phyloP scores from a whole-genome alignment of 2,797 vertebrate genomes.

The Fundulus diaphanus region DNA sequence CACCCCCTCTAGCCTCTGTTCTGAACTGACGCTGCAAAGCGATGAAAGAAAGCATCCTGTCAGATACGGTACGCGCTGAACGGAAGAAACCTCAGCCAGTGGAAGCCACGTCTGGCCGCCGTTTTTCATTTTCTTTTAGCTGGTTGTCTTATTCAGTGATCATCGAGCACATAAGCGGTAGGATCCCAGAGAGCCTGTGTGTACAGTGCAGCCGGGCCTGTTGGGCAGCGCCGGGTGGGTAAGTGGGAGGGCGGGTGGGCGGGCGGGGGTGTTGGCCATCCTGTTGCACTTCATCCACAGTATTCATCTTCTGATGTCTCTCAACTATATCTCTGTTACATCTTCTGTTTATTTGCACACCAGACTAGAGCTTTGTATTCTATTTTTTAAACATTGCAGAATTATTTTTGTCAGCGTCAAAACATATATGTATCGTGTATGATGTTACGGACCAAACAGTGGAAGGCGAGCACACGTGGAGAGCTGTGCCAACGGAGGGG shows the following conservation, averaged over 20 bases:
- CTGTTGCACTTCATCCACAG: slow-evolving; percentile 83
- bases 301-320: slow-evolving; percentile 82
- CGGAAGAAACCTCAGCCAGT: slow-evolving; percentile 70
- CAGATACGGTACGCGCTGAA: slow-evolving; percentile 53
- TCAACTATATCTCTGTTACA: slow-evolving; percentile 81
- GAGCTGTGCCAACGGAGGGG: slow-evolving; percentile 53
- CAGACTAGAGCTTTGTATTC: slow-evolving; percentile 84
- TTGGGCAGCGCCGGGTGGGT: slow-evolving; percentile 32
- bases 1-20: slow-evolving; percentile 45
- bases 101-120: slow-evolving; percentile 70
- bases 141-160: slow-evolving; percentile 64
- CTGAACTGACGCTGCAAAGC: slow-evolving; percentile 64
- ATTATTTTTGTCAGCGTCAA: slow-evolving; percentile 84
- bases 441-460: slow-evolving; percentile 81
- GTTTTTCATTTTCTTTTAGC: slow-evolving; percentile 55
- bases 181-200: slow-evolving; percentile 70
- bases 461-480: slow-evolving; percentile 56
- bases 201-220: slow-evolving; percentile 64
- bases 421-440: slow-evolving; percentile 57
- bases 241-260: slow-evolving; percentile 34
- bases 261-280: slow-evolving; percentile 67
- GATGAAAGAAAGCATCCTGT: slow-evolving; percentile 50
- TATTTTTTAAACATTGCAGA: slow-evolving; percentile 85
- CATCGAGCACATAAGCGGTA: slow-evolving; percentile 74
- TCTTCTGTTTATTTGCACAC: slow-evolving; percentile 85